A percentile compares a stretch with the other conserved stretches of the same genome.
These are phyloP conservation scores for Darevskia nairensis DNA, from an alignment of 2,797 vertebrate genomes.

Conservation along the genomic window DNA sequence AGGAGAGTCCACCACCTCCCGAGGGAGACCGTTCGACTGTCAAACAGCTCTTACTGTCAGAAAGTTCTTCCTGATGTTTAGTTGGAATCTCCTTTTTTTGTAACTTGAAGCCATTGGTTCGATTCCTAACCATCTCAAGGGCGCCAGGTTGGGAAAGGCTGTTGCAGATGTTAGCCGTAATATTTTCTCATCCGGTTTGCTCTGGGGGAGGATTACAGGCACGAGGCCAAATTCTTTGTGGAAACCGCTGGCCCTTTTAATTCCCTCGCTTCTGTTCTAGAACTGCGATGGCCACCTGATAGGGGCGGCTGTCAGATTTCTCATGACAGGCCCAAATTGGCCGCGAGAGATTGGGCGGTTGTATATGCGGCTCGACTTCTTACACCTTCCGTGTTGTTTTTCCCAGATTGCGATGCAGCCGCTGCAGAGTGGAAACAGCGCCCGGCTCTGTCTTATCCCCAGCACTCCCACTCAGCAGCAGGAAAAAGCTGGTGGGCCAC, in stretches of 20 bases:
- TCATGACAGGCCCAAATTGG: conserved; percentile 43
- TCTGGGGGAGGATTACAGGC: neutral
- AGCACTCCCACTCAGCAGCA: conserved; percentile 67
- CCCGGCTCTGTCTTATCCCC: conserved; percentile 38
- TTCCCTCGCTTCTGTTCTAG: accelerated
- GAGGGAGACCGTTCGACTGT: too few relatives aligned
- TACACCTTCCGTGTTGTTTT: conserved; percentile 58
- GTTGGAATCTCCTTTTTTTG: too few relatives aligned
- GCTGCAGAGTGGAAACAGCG: conserved; percentile 41
- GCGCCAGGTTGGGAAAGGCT: too few relatives aligned
- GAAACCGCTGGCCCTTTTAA: neutral
- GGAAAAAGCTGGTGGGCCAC: conserved; percentile 77
- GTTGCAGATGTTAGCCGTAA: neutral
- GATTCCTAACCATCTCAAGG: too few relatives aligned
- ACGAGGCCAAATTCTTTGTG: neutral
- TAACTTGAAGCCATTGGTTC: too few relatives aligned
- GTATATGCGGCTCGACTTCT: conserved; percentile 14
- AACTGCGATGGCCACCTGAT: neutral
- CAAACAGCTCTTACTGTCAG: too few relatives aligned
- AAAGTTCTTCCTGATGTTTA: too few relatives aligned
- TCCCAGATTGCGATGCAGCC: conserved; percentile 57
- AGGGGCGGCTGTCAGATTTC: conserved; percentile 34
- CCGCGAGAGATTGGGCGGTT: conserved; percentile 32
- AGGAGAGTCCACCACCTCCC: too few relatives aligned
- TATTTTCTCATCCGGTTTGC: neutral